Conservation (phyloP, 2,888 invertebrate genomes). For the Cephus pulcher region DNA sequence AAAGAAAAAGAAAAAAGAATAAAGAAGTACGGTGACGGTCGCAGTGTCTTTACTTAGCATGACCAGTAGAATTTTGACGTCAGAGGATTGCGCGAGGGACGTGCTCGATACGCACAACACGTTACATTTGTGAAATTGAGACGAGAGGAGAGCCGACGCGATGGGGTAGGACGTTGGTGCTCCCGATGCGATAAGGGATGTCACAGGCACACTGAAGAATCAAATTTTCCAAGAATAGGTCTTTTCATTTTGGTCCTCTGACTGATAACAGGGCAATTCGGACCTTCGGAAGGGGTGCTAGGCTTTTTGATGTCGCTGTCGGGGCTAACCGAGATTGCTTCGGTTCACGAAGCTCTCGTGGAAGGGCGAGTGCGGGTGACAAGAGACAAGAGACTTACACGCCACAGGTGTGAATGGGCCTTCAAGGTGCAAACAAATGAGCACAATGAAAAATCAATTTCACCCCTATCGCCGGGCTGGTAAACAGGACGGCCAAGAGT, state of each 20-base stretch:
- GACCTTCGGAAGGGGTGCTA: neutral
- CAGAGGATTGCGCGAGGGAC: neutral
- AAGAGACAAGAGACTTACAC: neutral
- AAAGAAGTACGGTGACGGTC: neutral
- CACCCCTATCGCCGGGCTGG: neutral
- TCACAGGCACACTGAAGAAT: neutral
- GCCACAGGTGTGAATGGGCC: neutral
- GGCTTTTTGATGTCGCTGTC: neutral
- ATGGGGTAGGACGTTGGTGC: neutral
- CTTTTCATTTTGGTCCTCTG: neutral
- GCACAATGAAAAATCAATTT: neutral
- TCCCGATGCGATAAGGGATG: neutral
- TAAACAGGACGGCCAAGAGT: neutral
- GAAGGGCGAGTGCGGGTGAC: neutral
- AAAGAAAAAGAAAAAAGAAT: neutral
- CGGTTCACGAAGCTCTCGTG: neutral
- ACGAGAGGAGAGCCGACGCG: neutral
- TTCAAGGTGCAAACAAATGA: neutral
- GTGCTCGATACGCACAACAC: neutral
- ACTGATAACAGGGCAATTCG: neutral
- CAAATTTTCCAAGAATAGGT: neutral
- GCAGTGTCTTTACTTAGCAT: neutral
- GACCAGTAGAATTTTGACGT: neutral
- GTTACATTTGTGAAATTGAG: neutral
- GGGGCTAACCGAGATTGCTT: neutral